Conservation (phyloP, 2,888 invertebrate species). For the Elysia crispata region DNA sequence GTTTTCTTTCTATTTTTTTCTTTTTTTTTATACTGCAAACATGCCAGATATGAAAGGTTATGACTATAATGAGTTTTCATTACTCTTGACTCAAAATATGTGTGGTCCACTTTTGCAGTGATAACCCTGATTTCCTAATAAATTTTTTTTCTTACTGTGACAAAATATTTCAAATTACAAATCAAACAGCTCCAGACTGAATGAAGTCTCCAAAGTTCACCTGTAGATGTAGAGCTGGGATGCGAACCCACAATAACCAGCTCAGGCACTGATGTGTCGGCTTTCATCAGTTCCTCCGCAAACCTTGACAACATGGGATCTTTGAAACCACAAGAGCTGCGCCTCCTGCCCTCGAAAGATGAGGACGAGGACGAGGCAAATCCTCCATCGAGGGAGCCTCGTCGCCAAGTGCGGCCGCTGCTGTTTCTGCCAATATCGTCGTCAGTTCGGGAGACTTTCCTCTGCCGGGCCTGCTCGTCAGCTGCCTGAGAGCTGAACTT, state of each 20-base stretch:
- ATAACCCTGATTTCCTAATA: not conserved
- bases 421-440: slow-evolving; percentile 60
- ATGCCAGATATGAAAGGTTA: too few species aligned
- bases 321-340: slow-evolving; percentile 66
- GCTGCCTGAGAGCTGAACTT: slow-evolving; percentile 25
- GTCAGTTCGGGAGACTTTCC: slow-evolving; percentile 60
- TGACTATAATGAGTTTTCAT: too few species aligned
- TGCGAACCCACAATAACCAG: slow-evolving; percentile 59
- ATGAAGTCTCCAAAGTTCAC: slow-evolving; percentile 12
- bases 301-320: slow-evolving; percentile 71
- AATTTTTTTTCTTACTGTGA: not conserved
- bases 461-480: slow-evolving; percentile 51
- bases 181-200: too few species aligned
- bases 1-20: too few species aligned
- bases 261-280: slow-evolving; percentile 66
- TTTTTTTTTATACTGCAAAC: too few species aligned
- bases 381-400: slow-evolving; percentile 56
- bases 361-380: slow-evolving; percentile 25
- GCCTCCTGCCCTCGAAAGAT: slow-evolving; percentile 51
- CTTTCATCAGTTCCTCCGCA: slow-evolving; percentile 72
- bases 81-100: too few species aligned
- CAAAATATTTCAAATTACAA: not conserved
- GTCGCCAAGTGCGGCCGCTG: slow-evolving; percentile 52
- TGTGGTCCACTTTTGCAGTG: not conserved
- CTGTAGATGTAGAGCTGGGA: slow-evolving; percentile 61